Evolutionary conservation across 2,113 vertebrate genomes (phyloP).

Genomic region (Stegastes partitus): DNA sequence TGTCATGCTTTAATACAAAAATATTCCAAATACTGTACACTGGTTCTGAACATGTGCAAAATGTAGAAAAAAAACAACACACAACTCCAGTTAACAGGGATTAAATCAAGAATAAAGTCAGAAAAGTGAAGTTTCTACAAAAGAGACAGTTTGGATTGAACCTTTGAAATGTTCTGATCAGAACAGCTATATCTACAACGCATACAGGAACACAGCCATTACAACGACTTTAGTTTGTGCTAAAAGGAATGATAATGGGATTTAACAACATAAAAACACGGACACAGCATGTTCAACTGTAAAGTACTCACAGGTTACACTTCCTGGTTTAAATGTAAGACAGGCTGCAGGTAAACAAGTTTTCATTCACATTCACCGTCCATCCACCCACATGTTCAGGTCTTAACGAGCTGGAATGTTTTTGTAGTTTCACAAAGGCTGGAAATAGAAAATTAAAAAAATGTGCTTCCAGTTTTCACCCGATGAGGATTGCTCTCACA

Average conservation of each 20-base stretch:
- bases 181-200: slow-evolving; percentile 27
- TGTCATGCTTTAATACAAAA: slow-evolving; percentile 74
- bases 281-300: slow-evolving; percentile 17
- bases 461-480: slow-evolving; percentile 65
- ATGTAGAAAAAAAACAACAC: slow-evolving; percentile 55
- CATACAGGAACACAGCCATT: slow-evolving; percentile 20
- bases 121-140: too few relatives aligned
- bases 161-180: slow-evolving; percentile 26
- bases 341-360: slow-evolving; percentile 34
- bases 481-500: slow-evolving; percentile 26
- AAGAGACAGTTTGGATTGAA: slow-evolving; percentile 9
- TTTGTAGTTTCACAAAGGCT: slow-evolving; percentile 14
- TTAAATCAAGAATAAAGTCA: background rate
- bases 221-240: slow-evolving; percentile 21
- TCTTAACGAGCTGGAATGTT: slow-evolving; percentile 45
- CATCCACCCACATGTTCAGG: slow-evolving; percentile 20
- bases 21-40: slow-evolving; percentile 77
- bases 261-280: too few relatives aligned
- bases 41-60: slow-evolving; percentile 73
- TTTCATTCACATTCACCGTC: slow-evolving; percentile 35
- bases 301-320: slow-evolving; percentile 34
- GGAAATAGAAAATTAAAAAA: background rate
- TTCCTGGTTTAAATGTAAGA: slow-evolving; percentile 7
- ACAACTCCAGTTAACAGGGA: slow-evolving; percentile 64
- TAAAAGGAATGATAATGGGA: slow-evolving; percentile 3